Conservation (phyloP, 2,888 invertebrate species). For the Drosophila testacea region DNA sequence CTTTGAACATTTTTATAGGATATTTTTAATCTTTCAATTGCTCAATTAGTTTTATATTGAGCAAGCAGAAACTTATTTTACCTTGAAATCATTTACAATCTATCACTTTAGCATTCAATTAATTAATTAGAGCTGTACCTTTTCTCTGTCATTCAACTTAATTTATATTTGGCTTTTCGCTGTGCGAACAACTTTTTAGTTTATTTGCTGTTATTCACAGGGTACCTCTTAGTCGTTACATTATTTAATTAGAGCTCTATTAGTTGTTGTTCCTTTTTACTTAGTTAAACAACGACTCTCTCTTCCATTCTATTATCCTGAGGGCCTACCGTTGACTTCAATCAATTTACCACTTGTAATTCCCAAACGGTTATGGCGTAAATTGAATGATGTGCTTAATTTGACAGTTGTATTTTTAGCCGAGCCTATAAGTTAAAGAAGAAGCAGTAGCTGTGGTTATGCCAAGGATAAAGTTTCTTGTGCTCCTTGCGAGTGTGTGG, state of each 20-base stretch:
- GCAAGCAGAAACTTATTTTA: too few species aligned
- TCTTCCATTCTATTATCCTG: not conserved
- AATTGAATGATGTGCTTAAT: slow-evolving; percentile 48
- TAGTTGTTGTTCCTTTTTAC: not conserved
- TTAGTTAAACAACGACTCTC: slow-evolving; percentile 1
- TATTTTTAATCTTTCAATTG: not conserved
- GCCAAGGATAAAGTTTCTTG: slow-evolving; percentile 5
- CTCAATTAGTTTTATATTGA: too few species aligned
- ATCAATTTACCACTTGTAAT: slow-evolving; percentile 44
- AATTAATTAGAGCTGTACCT: not conserved
- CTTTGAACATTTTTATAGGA: not conserved
- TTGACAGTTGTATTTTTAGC: slow-evolving; percentile 46
- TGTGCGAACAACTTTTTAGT: not conserved
- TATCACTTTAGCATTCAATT: not conserved
- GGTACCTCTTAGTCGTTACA: not conserved
- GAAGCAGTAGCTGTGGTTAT: slow-evolving; percentile 7
- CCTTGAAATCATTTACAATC: not conserved
- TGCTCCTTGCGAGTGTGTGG: slow-evolving; percentile 1
- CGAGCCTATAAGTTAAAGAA: slow-evolving; percentile 19
- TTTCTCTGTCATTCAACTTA: not conserved
- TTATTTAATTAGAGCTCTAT: not conserved
- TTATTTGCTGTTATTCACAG: not conserved
- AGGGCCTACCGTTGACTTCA: slow-evolving; percentile 11
- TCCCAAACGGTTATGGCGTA: slow-evolving; percentile 44
- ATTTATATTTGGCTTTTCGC: not conserved